Percentiles rank a stretch among this genome's conserved stretches.
These are phyloP conservation scores for Rhopalosiphum nymphaeae DNA, from an alignment of 2,888 invertebrate species.

Conservation along the genomic window DNA sequence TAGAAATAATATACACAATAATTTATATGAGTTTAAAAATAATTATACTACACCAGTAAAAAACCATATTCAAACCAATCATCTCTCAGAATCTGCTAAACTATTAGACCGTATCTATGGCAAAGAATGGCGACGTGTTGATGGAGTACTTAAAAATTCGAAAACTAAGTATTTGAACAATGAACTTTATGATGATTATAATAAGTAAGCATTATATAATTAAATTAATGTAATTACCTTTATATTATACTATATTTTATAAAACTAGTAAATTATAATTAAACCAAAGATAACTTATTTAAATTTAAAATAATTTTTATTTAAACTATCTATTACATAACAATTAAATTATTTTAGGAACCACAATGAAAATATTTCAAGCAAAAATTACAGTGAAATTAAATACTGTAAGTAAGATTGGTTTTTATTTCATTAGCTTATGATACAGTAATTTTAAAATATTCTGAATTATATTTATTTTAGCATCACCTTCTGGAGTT, in stretches of 20 bases:
- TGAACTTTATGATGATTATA: not conserved
- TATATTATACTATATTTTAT: not conserved
- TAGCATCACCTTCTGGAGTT: conserved; percentile 7
- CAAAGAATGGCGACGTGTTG: conserved; percentile 43
- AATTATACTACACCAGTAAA: conserved; percentile 36
- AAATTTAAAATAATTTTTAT: not conserved
- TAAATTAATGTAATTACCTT: not conserved
- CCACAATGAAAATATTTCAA: not conserved
- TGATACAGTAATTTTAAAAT: not conserved
- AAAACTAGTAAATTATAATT: not conserved
- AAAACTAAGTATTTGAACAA: conserved; percentile 13
- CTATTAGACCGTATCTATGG: conserved; percentile 60
- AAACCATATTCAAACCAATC: not conserved
- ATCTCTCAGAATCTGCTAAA: conserved; percentile 47
- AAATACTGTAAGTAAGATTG: conserved; percentile 23
- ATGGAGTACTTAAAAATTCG: conserved; percentile 25
- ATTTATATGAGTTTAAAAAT: conserved; percentile 5
- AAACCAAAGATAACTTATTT: not conserved
- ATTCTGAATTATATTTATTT: not conserved
- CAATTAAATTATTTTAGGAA: conserved; percentile 13
- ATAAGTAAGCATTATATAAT: conserved; percentile 47
- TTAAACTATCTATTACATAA: not conserved
- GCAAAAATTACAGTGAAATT: not conserved
- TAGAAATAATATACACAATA: not conserved
- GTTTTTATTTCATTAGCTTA: not conserved